These are phyloP conservation scores for Lucifuga dentata DNA, from an alignment of 2,113 vertebrate species.

Conservation along the genomic window DNA sequence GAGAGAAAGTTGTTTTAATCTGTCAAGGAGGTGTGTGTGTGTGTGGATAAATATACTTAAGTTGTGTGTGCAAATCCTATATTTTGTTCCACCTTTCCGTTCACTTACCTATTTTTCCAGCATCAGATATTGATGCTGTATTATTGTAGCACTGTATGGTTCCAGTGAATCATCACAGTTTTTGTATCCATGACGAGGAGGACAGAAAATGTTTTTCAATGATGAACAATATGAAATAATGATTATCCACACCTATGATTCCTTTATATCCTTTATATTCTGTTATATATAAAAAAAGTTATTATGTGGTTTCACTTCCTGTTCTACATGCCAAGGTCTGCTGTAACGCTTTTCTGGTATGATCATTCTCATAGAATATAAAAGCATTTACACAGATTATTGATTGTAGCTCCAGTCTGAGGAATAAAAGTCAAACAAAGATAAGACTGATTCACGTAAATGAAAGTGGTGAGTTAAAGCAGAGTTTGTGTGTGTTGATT, in stretches of 20 bases:
- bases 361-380: background rate
- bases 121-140: background rate
- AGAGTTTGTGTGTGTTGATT: no score
- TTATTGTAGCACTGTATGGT: background rate
- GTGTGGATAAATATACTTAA: background rate
- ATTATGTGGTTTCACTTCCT: background rate
- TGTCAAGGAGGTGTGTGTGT: constrained; percentile 15
- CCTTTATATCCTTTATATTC: no score
- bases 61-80: no score
- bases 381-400: background rate
- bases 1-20: constrained; percentile 30
- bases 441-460: background rate
- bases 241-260: background rate
- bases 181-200: constrained; percentile 1
- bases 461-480: background rate
- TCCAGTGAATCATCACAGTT: background rate
- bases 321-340: background rate
- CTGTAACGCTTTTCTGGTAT: background rate
- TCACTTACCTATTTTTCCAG: constrained; percentile 2
- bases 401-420: background rate
- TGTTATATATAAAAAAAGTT: no score
- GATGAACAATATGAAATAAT: background rate
- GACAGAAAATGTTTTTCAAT: constrained; percentile 2
- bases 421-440: background rate
- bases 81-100: background rate